A percentile compares a stretch with the other conserved stretches of the same genome.
Evolutionary conservation across 92 coral and sea anemone species (phyloP).

Genomic region (Diadumene lineata): DNA sequence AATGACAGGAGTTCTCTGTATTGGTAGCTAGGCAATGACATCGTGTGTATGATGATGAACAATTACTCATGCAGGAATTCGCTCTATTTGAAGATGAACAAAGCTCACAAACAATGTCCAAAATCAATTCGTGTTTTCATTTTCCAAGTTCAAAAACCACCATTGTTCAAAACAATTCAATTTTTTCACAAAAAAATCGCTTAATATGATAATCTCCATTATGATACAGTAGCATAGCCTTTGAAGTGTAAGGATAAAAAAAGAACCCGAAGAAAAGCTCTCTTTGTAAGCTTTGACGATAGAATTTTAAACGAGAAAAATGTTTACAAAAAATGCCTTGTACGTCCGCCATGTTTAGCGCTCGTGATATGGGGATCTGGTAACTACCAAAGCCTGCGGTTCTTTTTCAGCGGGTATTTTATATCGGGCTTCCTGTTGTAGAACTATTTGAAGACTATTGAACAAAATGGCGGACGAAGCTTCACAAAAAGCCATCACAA

Average conservation of each 20-base stretch:
- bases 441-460: constrained; percentile 8
- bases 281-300: neutral
- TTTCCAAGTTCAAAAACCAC: neutral
- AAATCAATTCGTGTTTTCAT: neutral
- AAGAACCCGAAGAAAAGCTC: neutral
- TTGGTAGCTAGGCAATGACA: neutral
- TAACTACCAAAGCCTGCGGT: constrained; percentile 21
- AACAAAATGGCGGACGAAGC: constrained; percentile 64
- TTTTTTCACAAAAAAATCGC: neutral
- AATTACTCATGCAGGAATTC: constrained; percentile 2
- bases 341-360: constrained; percentile 45
- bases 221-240: neutral
- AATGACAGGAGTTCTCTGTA: neutral
- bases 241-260: neutral
- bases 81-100: neutral
- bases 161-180: neutral
- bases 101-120: neutral
- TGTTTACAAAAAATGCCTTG: neutral
- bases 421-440: neutral
- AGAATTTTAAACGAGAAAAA: neutral
- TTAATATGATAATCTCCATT: neutral
- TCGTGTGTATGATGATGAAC: neutral
- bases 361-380: neutral
- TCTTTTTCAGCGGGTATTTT: constrained; percentile 23
- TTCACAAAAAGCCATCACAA: neutral